A percentile compares a stretch with the other conserved stretches of the same genome.
Evolutionary conservation across 2,113 vertebrate genomes (phyloP).

Genomic region (Toxotes jaculatrix): DNA sequence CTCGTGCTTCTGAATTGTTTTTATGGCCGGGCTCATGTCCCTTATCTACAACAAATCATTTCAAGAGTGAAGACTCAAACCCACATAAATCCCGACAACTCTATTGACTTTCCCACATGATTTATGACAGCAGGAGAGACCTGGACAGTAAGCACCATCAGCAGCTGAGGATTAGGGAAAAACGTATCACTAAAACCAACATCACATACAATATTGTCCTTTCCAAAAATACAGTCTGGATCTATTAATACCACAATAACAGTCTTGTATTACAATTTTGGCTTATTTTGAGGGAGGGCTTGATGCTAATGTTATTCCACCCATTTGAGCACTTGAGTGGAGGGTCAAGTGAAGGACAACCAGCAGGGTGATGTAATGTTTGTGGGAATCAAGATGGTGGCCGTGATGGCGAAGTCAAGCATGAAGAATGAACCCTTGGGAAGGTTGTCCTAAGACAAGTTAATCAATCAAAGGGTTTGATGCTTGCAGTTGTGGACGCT

Average conservation of each 20-base stretch:
- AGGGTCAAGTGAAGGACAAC: slow-evolving; percentile 79
- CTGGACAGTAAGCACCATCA: slow-evolving; percentile 52
- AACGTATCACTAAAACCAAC: slow-evolving; percentile 52
- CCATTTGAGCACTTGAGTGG: slow-evolving; percentile 44
- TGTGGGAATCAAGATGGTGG: slow-evolving; percentile 74
- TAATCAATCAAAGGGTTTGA: slow-evolving; percentile 57
- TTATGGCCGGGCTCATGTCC: slow-evolving; percentile 61
- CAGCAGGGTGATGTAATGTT: slow-evolving; percentile 74
- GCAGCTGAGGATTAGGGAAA: slow-evolving; percentile 47
- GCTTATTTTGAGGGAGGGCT: slow-evolving; percentile 41
- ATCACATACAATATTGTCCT: slow-evolving; percentile 23
- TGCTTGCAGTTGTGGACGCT: slow-evolving; percentile 18
- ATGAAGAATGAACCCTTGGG: slow-evolving; percentile 56
- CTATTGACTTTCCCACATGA: slow-evolving; percentile 75
- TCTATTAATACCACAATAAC: slow-evolving; percentile 40
- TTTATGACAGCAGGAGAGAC: slow-evolving; percentile 59
- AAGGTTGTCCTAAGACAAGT: slow-evolving; percentile 49
- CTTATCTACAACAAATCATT: slow-evolving; percentile 76
- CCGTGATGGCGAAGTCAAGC: slow-evolving; percentile 59
- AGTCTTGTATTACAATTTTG: slow-evolving; percentile 27
- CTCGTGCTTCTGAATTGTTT: slow-evolving; percentile 63
- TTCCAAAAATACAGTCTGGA: slow-evolving; percentile 38
- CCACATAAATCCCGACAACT: slow-evolving; percentile 77
- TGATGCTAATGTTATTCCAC: slow-evolving; percentile 33
- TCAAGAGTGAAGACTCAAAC: slow-evolving; percentile 63